phyloP scores from a whole-genome alignment of 2,113 vertebrate genomes.

The Tupaia tana region DNA sequence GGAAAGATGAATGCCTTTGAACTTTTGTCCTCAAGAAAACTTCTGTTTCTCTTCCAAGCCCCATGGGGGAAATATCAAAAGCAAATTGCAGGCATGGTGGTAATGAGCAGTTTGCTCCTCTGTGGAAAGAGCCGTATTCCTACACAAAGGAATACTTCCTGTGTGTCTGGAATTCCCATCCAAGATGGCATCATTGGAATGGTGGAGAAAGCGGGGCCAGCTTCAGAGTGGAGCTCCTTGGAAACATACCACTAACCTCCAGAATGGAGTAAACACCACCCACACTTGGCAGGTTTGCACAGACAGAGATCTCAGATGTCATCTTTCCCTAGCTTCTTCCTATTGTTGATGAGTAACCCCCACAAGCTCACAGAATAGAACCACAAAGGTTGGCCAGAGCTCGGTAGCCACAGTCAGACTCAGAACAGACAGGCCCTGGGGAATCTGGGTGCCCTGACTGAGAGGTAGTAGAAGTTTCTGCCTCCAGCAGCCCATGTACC shows the following conservation, averaged over 20 bases:
- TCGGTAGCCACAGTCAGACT: neutral
- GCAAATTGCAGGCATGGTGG: neutral
- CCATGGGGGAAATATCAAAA: no score
- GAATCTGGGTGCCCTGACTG: neutral
- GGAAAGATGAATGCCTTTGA: rapidly evolving
- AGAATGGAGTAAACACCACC: neutral
- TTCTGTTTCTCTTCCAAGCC: neutral
- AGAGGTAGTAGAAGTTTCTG: neutral
- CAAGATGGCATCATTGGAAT: rapidly evolving
- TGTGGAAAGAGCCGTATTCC: rapidly evolving
- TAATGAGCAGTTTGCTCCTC: rapidly evolving
- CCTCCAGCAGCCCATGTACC: no score
- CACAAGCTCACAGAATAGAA: no score
- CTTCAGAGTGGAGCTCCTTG: rapidly evolving
- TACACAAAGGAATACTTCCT: rapidly evolving
- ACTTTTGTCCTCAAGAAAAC: neutral
- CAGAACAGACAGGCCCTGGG: neutral
- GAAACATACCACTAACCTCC: neutral
- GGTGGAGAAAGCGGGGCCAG: no score
- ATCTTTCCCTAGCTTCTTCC: neutral
- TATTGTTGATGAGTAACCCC: neutral
- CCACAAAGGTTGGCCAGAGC: neutral
- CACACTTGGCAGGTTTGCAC: no score
- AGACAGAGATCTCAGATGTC: neutral
- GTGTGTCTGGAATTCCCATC: rapidly evolving